Conservation (phyloP, 2,797 vertebrate species). For the Oreonectes daqikongensis region DNA sequence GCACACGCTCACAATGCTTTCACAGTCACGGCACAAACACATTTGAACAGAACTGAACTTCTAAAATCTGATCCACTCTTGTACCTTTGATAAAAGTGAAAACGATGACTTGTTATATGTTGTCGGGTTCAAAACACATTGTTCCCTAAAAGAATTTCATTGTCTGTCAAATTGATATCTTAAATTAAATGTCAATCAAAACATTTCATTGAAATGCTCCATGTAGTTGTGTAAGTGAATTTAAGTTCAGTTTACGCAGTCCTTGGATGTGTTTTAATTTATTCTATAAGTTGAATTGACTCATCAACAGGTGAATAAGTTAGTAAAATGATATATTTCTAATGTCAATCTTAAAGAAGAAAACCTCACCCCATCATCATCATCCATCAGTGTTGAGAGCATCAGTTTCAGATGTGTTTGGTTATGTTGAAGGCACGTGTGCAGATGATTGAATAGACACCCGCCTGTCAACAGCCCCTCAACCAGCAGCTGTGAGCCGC, state of each 20-base stretch:
- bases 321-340: too few relatives aligned
- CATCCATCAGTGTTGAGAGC: slow-evolving; percentile 4
- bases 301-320: too few relatives aligned
- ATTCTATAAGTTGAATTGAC: too few relatives aligned
- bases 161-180: neutral
- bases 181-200: neutral
- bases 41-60: too few relatives aligned
- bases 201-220: neutral
- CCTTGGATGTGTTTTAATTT: too few relatives aligned
- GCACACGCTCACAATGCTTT: neutral
- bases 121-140: too few relatives aligned
- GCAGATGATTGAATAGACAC: slow-evolving; percentile 32
- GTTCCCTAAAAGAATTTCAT: neutral
- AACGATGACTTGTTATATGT: neutral
- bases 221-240: too few relatives aligned
- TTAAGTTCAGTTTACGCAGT: too few relatives aligned
- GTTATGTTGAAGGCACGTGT: slow-evolving; percentile 1
- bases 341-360: too few relatives aligned
- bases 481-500: slow-evolving; percentile 47
- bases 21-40: neutral
- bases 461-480: slow-evolving; percentile 44
- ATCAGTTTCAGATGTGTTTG: slow-evolving; percentile 33
- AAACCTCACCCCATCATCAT: too few relatives aligned
- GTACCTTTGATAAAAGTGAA: neutral
- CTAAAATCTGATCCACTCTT: neutral